A percentile compares a stretch with the other conserved stretches of the same genome.
Conservation (phyloP, 2,797 vertebrate species). For the Schizopygopsis pylzovi region DNA sequence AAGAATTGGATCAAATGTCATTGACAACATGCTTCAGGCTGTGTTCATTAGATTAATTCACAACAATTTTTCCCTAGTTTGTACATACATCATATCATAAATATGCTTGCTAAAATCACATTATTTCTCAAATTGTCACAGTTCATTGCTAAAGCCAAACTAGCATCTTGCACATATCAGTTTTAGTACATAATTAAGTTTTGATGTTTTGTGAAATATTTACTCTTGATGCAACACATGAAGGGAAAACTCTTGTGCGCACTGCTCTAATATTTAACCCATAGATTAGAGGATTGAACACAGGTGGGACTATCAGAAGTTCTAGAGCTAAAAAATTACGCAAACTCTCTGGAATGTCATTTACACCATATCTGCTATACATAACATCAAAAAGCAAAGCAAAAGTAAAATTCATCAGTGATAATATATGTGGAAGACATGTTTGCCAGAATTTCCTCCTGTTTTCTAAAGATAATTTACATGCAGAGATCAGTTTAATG, state of each 20-base stretch:
- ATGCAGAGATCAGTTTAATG: slow-evolving; percentile 42
- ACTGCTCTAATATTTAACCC: slow-evolving; percentile 37
- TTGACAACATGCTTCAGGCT: background rate
- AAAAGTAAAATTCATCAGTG: slow-evolving; percentile 38
- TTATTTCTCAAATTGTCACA: background rate
- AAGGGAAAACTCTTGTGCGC: background rate
- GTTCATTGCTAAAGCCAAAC: background rate
- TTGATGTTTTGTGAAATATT: background rate
- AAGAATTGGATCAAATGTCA: background rate
- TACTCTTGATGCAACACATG: background rate
- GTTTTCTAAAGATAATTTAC: slow-evolving; percentile 47
- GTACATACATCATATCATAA: background rate
- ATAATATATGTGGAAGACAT: slow-evolving; percentile 53
- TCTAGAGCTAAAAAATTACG: slow-evolving; percentile 47
- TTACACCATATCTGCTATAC: slow-evolving; percentile 49
- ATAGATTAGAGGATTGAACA: slow-evolving; percentile 43
- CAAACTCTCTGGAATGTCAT: slow-evolving; percentile 35
- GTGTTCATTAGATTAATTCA: background rate
- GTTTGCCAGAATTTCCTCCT: slow-evolving; percentile 55
- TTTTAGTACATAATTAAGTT: background rate
- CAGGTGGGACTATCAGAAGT: slow-evolving; percentile 46
- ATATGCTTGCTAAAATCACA: background rate
- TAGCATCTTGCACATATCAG: background rate
- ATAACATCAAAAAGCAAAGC: slow-evolving; percentile 47
- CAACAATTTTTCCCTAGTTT: background rate